Conservation (phyloP, 2,888 invertebrate species). For the Acanthopleura granulata region DNA sequence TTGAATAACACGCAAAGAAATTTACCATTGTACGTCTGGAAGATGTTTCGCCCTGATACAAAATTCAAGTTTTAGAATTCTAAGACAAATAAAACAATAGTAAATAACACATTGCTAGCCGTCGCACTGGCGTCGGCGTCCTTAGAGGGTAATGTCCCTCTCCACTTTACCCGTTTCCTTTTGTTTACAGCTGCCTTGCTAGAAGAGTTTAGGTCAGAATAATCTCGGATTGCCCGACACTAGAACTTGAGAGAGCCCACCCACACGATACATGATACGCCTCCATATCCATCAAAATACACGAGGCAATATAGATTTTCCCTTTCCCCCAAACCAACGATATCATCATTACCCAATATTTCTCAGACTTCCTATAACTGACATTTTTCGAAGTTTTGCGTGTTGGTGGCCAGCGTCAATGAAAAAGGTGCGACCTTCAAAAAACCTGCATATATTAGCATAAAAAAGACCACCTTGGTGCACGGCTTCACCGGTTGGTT, state of each 20-base stretch:
- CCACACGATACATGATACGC: constrained; percentile 1
- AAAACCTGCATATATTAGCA: too few species aligned
- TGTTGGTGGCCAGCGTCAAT: too few species aligned
- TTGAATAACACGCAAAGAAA: too few species aligned
- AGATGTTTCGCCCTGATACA: not conserved
- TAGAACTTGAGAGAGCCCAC: not conserved
- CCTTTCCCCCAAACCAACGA: too few species aligned
- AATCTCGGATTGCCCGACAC: not conserved
- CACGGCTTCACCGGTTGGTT: too few species aligned
- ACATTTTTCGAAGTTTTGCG: too few species aligned
- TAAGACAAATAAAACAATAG: constrained; percentile 18
- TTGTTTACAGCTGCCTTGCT: constrained; percentile 1
- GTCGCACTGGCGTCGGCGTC: not conserved
- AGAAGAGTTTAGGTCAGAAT: not conserved
- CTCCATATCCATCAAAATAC: not conserved
- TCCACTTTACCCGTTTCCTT: not conserved
- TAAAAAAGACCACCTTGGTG: too few species aligned
- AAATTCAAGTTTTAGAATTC: constrained; percentile 10
- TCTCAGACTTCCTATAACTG: too few species aligned
- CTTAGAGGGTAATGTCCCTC: not conserved
- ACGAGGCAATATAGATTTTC: not conserved
- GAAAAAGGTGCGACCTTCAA: too few species aligned
- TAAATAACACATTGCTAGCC: not conserved
- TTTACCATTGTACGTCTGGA: not conserved
- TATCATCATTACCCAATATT: too few species aligned